Evolutionary conservation across 1,140 invertebrate species (phyloP).

Genomic region (Panulirus ornatus): DNA sequence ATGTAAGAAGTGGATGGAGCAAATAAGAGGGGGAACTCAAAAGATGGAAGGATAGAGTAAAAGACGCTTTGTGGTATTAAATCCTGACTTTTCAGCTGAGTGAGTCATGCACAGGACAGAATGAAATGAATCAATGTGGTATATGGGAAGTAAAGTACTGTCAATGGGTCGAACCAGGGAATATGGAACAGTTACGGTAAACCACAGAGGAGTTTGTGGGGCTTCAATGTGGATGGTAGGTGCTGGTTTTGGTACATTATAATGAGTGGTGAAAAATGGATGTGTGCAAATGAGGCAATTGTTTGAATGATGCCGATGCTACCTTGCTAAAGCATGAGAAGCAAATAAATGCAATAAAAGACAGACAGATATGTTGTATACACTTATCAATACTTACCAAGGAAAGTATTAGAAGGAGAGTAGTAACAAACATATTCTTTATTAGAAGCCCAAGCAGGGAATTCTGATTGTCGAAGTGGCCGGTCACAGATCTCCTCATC

Average conservation of each 20-base stretch:
- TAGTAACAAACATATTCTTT: slow-evolving; percentile 95
- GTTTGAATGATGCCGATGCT: background rate
- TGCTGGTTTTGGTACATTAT: background rate
- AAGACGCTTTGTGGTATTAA: background rate
- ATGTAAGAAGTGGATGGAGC: background rate
- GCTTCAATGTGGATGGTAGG: background rate
- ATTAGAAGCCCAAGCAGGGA: slow-evolving; percentile 94
- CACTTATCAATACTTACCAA: slow-evolving; percentile 82
- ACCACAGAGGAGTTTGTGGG: background rate
- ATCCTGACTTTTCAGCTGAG: too few relatives aligned
- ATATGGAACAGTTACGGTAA: too few relatives aligned
- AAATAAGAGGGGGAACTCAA: background rate
- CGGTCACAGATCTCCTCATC: slow-evolving; percentile 82
- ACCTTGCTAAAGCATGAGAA: background rate
- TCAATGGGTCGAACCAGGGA: too few relatives aligned
- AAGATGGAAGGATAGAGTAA: background rate
- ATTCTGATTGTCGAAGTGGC: slow-evolving; percentile 91
- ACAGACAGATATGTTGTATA: background rate
- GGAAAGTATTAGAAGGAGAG: slow-evolving; percentile 92
- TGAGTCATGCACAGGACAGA: too few relatives aligned
- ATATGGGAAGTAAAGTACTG: too few relatives aligned
- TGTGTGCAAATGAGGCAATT: background rate
- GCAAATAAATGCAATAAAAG: background rate
- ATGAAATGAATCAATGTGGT: background rate
- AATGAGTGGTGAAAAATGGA: background rate